Conservation (phyloP, 2,888 invertebrate genomes). For the Melinaea menophilus region DNA sequence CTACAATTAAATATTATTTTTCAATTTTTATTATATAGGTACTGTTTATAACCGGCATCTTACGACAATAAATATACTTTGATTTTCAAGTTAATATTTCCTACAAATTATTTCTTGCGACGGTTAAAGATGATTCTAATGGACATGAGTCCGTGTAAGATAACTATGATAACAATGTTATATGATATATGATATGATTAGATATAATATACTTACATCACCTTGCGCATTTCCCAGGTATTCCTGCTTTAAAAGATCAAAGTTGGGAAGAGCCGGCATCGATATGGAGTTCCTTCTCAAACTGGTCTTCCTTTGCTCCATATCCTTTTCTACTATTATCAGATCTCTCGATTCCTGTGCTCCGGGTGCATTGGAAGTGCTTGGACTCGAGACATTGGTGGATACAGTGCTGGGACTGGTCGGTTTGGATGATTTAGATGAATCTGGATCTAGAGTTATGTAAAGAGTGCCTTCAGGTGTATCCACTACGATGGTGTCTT, state of each 20-base stretch:
- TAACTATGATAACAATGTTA: no score
- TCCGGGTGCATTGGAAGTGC: constrained; percentile 52
- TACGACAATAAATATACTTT: no score
- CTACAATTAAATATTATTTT: no score
- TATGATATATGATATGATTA: not conserved
- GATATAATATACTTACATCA: constrained; percentile 48
- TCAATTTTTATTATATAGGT: no score
- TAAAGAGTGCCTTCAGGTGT: constrained; percentile 71
- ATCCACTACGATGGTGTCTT: constrained; percentile 68
- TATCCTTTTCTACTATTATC: constrained; percentile 50
- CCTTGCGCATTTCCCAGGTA: constrained; percentile 55
- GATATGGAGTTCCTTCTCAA: constrained; percentile 85
- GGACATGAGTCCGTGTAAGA: no score
- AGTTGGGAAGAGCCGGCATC: constrained; percentile 83
- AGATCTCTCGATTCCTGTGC: constrained; percentile 52
- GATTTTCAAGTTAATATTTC: no score
- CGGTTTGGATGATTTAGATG: constrained; percentile 43
- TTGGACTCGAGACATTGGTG: constrained; percentile 48
- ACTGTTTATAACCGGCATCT: no score
- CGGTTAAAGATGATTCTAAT: no score
- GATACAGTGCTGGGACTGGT: constrained; percentile 46
- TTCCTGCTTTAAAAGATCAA: constrained; percentile 77
- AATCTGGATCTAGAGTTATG: constrained; percentile 66
- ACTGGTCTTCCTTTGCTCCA: constrained; percentile 50
- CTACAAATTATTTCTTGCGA: no score